Conservation (phyloP, 2,888 invertebrate species). For the Caenorhabditis afra region DNA sequence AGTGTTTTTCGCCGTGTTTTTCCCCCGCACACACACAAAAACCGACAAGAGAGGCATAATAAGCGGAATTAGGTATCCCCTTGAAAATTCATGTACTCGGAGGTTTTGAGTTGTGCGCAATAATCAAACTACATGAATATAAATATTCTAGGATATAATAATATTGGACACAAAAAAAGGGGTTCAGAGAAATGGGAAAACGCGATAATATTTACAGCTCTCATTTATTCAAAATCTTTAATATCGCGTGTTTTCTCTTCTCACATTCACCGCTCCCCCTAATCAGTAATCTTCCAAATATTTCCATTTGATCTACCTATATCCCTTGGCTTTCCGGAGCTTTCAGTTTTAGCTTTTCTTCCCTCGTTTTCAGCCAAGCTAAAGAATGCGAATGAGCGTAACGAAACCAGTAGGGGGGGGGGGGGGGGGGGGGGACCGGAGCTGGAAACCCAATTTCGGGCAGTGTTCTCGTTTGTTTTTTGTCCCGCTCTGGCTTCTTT, state of each 20-base stretch:
- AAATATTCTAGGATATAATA: too few species aligned
- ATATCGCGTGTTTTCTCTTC: not conserved
- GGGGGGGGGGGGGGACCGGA: too few species aligned
- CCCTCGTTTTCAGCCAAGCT: too few species aligned
- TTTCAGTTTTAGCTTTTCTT: not conserved
- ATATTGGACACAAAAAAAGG: slow-evolving; percentile 11
- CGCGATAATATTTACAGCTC: slow-evolving; percentile 34
- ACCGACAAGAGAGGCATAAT: not conserved
- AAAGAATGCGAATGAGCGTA: slow-evolving; percentile 35
- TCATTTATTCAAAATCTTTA: not conserved
- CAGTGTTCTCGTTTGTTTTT: slow-evolving; percentile 1
- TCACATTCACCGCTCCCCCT: not conserved
- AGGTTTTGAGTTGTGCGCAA: too few species aligned
- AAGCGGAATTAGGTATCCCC: slow-evolving; percentile 11
- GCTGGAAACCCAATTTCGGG: slow-evolving; percentile 15
- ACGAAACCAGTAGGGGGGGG: too few species aligned
- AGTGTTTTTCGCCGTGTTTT: slow-evolving; percentile 8
- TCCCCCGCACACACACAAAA: not conserved
- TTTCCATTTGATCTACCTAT: slow-evolving; percentile 27
- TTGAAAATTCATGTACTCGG: slow-evolving; percentile 1
- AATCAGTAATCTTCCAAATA: slow-evolving; percentile 7
- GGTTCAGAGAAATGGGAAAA: not conserved
- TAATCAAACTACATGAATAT: too few species aligned
- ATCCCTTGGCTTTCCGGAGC: slow-evolving; percentile 2
- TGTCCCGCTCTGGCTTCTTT: not conserved